Evolutionary conservation across 1,140 invertebrate species (phyloP).

Genomic region (Halesus radiatus): DNA sequence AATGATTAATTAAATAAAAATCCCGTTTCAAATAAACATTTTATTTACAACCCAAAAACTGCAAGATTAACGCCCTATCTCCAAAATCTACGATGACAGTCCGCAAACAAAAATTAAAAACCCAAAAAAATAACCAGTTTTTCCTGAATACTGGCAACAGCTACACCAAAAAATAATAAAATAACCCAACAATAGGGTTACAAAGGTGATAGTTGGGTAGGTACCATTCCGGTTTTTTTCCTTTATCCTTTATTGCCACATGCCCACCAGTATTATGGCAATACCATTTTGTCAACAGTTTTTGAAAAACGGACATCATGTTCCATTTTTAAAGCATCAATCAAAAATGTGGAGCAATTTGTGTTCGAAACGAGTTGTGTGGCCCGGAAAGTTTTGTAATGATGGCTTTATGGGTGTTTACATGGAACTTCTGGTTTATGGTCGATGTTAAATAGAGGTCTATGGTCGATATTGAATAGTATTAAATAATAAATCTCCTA

Average conservation of each 20-base stretch:
- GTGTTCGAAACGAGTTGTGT: not conserved
- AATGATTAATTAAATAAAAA: too few species aligned
- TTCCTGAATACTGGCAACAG: conserved; percentile 14
- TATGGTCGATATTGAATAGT: too few species aligned
- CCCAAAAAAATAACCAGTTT: not conserved
- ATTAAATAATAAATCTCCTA: too few species aligned
- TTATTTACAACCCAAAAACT: not conserved
- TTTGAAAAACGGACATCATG: conserved; percentile 28
- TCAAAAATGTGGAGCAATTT: conserved; percentile 46
- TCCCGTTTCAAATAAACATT: too few species aligned
- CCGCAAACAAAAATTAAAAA: conserved; percentile 43
- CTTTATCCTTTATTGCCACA: conserved; percentile 21
- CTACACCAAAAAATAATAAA: conserved; percentile 43
- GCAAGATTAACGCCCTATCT: conserved; percentile 20
- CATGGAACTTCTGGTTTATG: too few species aligned
- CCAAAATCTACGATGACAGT: conserved; percentile 46
- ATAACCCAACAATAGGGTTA: conserved; percentile 29
- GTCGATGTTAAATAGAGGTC: too few species aligned
- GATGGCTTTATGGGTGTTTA: not conserved
- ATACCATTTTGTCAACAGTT: conserved; percentile 50
- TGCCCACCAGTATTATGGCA: conserved; percentile 51
- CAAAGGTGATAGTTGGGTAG: conserved; percentile 22
- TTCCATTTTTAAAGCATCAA: conserved; percentile 46
- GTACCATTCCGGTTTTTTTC: conserved; percentile 26
- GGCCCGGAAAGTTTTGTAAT: conserved; percentile 12